Evolutionary conservation across 2,888 invertebrate genomes (phyloP), one percentile per base, ranked within the genome.

Genomic region (Galeruca laticollis): DNA sequence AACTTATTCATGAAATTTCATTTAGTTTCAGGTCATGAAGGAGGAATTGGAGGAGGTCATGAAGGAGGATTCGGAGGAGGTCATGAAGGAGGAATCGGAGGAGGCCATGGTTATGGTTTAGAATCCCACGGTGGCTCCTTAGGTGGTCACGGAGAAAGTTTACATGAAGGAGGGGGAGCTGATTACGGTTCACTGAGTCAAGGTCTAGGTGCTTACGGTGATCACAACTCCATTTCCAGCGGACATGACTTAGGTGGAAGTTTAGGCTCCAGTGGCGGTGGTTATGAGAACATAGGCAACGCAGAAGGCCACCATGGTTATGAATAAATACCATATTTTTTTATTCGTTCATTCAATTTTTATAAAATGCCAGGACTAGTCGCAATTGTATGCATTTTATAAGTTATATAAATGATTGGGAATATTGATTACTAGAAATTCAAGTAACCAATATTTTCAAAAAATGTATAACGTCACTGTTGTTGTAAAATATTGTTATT

Each of bases 81-180:
- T 86, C 72, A 86, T 84, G 76, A 88, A 81, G 15, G 84, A 78
- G 77, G 85, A 85, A 1, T 86, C 78, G 9, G 86, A 82, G 9
- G 87, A n/a, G 73, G 71, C 26, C 75, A 52, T 70, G 76, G 60
- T 67, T 74, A 69, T 51, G 61, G 60, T 75, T 72, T 67, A 63
- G 77, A 77, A 56, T 77, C 77, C 13, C 78, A 77, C 51, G 77
- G 79, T 56, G 76, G 75, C 40, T 69, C 72, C 15, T 47, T 60
- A 52, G 67, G 60, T n/a, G 68, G 68, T 51, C 60, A 66, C n/a
- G 70, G 63, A 26, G 62, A 62, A 52, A 60, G 67, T 57, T 56
- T 71, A 11, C 49, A 31, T 10, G 57, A 60, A 6, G 68, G 61
- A 1, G 71, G 68, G 18, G 59, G 61, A n/a, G 26, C 26, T 26